phyloP scores from a whole-genome alignment of 1,140 invertebrate species.

The Drosophila serrata region DNA sequence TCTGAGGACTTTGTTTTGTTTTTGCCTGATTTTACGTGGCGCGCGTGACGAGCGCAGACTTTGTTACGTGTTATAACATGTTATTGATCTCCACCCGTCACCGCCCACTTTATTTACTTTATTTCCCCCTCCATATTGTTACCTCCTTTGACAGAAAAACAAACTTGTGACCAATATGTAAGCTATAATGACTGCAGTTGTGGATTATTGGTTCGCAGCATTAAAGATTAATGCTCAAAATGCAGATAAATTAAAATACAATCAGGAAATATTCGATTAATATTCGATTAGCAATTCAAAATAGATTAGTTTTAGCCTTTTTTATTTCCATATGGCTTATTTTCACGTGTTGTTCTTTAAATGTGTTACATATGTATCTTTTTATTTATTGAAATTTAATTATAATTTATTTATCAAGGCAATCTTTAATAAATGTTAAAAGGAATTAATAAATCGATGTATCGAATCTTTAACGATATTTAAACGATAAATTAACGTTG shows the following conservation, averaged over 20 bases:
- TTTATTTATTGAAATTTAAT: too few relatives aligned
- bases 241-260: neutral
- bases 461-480: too few relatives aligned
- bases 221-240: conserved; percentile 3
- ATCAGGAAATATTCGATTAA: neutral
- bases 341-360: too few relatives aligned
- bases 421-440: too few relatives aligned
- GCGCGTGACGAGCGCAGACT: conserved; percentile 43
- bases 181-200: neutral
- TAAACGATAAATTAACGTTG: too few relatives aligned
- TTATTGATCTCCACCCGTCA: conserved; percentile 34
- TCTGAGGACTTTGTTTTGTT: conserved; percentile 5
- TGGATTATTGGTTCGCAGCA: neutral
- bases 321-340: neutral
- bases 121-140: neutral
- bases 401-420: too few relatives aligned
- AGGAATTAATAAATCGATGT: too few relatives aligned
- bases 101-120: conserved; percentile 17
- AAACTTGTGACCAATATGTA: conserved; percentile 11
- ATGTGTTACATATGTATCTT: too few relatives aligned
- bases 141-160: conserved; percentile 17
- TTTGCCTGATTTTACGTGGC: conserved; percentile 32
- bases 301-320: neutral
- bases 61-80: conserved; percentile 50
- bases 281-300: neutral